Evolutionary conservation across 2,113 vertebrate species (phyloP).

Genomic region (Variabilichromis moorii): DNA sequence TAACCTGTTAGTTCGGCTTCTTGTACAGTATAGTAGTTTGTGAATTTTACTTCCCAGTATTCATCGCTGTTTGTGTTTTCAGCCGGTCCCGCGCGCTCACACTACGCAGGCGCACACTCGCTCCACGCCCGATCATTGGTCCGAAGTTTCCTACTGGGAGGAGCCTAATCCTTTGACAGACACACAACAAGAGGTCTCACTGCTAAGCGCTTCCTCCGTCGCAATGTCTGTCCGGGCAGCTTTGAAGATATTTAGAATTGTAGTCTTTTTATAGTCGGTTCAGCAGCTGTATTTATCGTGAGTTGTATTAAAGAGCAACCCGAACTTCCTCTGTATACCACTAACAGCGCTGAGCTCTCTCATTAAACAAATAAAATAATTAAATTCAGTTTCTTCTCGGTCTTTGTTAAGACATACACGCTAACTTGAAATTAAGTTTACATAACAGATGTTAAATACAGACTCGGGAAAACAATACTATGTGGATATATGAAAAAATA

Average conservation of each 20-base stretch:
- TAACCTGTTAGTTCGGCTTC: constrained; percentile 1
- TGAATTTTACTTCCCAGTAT: not conserved
- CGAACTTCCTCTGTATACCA: not conserved
- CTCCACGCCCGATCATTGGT: constrained; percentile 36
- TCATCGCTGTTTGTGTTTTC: constrained; percentile 28
- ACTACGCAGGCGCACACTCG: constrained; percentile 45
- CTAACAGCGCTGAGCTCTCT: not conserved
- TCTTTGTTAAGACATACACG: not conserved
- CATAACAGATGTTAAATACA: not conserved
- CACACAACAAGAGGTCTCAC: not conserved
- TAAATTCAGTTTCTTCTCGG: not conserved
- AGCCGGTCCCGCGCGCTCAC: constrained; percentile 51
- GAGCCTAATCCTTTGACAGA: not conserved
- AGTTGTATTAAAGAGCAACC: not conserved
- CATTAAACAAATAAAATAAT: not conserved
- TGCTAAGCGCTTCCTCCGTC: not conserved
- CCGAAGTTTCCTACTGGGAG: constrained; percentile 48
- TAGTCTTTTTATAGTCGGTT: not conserved
- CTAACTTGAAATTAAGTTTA: not conserved
- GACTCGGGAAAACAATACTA: not conserved
- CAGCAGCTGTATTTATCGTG: not conserved
- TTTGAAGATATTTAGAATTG: not conserved
- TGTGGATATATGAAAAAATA: not conserved
- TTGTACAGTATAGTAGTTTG: not conserved
- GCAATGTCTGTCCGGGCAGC: not conserved